These are phyloP conservation scores for Philypnodon macrostomus DNA, from an alignment of 2,797 vertebrate genomes.

Conservation along the genomic window DNA sequence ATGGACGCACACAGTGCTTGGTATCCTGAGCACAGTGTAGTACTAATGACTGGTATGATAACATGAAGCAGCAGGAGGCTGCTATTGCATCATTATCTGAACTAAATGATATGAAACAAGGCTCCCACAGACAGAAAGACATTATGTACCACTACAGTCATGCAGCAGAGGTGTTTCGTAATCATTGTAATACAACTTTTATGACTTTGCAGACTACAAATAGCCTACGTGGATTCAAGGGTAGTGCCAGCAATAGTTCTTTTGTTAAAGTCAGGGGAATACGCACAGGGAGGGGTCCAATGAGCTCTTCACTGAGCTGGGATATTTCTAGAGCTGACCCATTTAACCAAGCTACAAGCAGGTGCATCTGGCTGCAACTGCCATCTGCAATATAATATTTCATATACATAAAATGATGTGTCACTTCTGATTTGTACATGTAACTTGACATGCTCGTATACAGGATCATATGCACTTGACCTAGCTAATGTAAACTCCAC, in stretches of 20 bases:
- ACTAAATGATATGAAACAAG: conserved; percentile 14
- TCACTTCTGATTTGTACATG: conserved; percentile 37
- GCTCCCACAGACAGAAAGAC: conserved; percentile 19
- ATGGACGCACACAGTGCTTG: conserved; percentile 4
- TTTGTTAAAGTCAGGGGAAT: conserved; percentile 25
- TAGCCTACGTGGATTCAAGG: conserved; percentile 32
- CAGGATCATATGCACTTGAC: too few relatives aligned
- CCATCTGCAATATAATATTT: conserved; percentile 31
- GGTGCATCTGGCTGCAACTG: conserved; percentile 59
- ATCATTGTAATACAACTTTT: conserved; percentile 30
- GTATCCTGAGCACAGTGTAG: background rate
- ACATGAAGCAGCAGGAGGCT: conserved; percentile 12
- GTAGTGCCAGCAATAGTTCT: conserved; percentile 23
- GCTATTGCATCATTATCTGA: conserved; percentile 19
- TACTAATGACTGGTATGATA: conserved; percentile 8
- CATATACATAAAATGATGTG: conserved; percentile 35
- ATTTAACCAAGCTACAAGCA: conserved; percentile 65
- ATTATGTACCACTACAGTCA: conserved; percentile 5
- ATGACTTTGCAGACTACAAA: conserved; percentile 42
- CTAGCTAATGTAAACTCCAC: too few relatives aligned
- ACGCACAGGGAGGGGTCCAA: conserved; percentile 40
- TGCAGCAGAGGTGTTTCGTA: conserved; percentile 12
- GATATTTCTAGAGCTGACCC: conserved; percentile 75
- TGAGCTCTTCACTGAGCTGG: conserved; percentile 47
- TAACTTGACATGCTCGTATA: conserved; percentile 21